Base-by-base conservation (phyloP, 2,888 invertebrate genomes). In the Polylopha cassiicola region DNA sequence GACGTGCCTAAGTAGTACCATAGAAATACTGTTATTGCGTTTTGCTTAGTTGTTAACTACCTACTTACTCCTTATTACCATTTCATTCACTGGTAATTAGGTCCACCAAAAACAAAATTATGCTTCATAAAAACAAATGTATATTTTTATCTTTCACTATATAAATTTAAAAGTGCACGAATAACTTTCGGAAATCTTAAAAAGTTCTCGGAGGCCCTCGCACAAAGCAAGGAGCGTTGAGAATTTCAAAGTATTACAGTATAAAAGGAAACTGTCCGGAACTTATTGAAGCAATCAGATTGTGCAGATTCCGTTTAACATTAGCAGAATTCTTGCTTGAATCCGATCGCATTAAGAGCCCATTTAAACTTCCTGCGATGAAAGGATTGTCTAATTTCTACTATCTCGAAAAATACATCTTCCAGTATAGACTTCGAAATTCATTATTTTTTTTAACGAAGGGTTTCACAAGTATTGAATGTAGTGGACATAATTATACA, bases 201-300 rank as follows among this genome's bases (percentile, higher is more conserved):
- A 57, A 65, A 65, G 60, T 65, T 61, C 42, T 43, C 50, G 56
- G 61, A 55, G 67, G 67, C 58, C 50, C 51, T 37, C 51, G 51
- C 44, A 54, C 55, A 56, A 56, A 56, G 57, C 60, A 59, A 51
- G 58, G 53, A 59, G 51, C 61, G 58, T 58, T 51, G 58, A 60
- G 68, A 76, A 76, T 75, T 63, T 61, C 57, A 62, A 75, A 77
- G 78, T 74, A 74, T 75, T 73, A 74, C 72, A 74, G 73, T 69
- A 72, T 73, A 65, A 69, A 78, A 68, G 63, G 65, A 69, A 77
- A 77, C 72, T 75, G 75, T 67, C 72, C 68, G 66, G 70, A 79
- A 80, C 75, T 81, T 81, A 81, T 82, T 73, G 80, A 72, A 79
- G 75, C 74, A 77, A 76, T 77, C 73, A 74, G 78, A 81, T 79